Conservation (phyloP, 2,888 invertebrate genomes). For the Emmelina monodactyla region DNA sequence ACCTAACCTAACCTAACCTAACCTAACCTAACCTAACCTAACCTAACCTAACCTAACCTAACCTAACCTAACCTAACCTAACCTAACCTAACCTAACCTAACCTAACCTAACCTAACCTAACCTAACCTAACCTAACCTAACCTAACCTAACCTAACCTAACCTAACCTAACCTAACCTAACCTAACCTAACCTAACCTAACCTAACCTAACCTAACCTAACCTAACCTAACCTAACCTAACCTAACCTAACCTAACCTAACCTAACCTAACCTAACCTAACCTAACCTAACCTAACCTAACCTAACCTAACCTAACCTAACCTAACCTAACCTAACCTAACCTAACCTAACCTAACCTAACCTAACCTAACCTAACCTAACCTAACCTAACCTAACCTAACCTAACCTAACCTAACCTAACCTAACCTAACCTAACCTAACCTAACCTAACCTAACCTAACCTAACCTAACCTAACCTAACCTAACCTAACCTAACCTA, state of each 20-base stretch:
- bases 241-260: slow-evolving; percentile 6
- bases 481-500: slow-evolving; percentile 17
- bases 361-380: slow-evolving; percentile 15
- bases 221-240: slow-evolving; percentile 9
- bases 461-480: slow-evolving; percentile 16
- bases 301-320: slow-evolving; percentile 12
- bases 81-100: slow-evolving; percentile 10
- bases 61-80: slow-evolving; percentile 14
- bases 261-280: slow-evolving; percentile 13
- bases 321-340: slow-evolving; percentile 11
- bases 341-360: slow-evolving; percentile 14
- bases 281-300: slow-evolving; percentile 13
- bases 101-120: slow-evolving; percentile 9
- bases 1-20: slow-evolving; percentile 12
- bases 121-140: slow-evolving; percentile 11
- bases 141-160: slow-evolving; percentile 11
- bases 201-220: slow-evolving; percentile 13
- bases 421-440: slow-evolving; percentile 18
- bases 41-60: slow-evolving; percentile 16
- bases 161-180: slow-evolving; percentile 12
- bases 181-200: slow-evolving; percentile 13
- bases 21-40: slow-evolving; percentile 14
- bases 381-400: slow-evolving; percentile 17
- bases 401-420: slow-evolving; percentile 14
- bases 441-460: slow-evolving; percentile 19